Evolutionary conservation across 1,140 invertebrate species (phyloP).

Genomic region (Acyrthosiphon pisum): DNA sequence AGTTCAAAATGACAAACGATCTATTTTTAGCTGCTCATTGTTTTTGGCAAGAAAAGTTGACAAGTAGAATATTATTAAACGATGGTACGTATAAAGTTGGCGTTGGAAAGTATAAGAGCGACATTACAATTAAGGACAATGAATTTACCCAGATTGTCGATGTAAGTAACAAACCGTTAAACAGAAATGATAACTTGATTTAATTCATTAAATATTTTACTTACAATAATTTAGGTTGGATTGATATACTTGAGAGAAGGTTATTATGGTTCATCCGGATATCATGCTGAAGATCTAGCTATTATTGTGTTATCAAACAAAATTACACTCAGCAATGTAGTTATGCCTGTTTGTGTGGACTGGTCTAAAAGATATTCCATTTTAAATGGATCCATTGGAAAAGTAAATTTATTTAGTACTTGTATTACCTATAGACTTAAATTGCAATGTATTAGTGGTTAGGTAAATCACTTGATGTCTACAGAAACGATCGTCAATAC

Average conservation of each 20-base stretch:
- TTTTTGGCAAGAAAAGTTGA: background rate
- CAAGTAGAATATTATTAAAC: background rate
- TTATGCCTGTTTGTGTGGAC: background rate
- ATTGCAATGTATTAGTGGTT: background rate
- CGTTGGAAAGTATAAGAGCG: constrained; percentile 25
- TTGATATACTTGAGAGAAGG: background rate
- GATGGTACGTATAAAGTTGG: background rate
- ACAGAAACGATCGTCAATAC: too few species aligned
- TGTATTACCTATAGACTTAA: background rate
- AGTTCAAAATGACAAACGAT: background rate
- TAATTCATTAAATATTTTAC: background rate
- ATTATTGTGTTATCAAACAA: background rate
- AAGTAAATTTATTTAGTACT: background rate
- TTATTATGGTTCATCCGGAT: background rate
- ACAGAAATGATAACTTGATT: too few species aligned
- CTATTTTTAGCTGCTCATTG: constrained; percentile 41
- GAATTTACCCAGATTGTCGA: constrained; percentile 19
- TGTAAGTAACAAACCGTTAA: background rate
- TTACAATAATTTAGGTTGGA: background rate
- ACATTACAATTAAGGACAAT: background rate
- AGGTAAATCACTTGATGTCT: background rate
- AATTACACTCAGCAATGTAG: background rate
- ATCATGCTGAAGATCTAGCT: constrained; percentile 5
- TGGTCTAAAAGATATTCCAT: background rate
- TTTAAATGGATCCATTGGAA: background rate